These are phyloP conservation scores for Cervus canadensis DNA, from an alignment of 2,113 vertebrate genomes.

Conservation along the genomic window DNA sequence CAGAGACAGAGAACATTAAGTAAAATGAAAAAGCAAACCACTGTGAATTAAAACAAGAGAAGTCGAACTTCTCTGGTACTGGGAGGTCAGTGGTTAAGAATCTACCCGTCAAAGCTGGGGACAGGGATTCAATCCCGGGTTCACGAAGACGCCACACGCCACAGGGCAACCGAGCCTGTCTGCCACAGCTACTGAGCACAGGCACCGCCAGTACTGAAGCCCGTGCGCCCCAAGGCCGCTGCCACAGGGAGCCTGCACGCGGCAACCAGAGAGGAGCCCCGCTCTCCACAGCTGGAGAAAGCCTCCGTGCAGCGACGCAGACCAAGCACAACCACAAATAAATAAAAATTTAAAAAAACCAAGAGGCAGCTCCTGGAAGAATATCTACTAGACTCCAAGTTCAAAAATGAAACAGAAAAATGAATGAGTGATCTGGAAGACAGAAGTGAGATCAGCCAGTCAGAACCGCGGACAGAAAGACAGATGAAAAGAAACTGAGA, in stretches of 20 bases:
- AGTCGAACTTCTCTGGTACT: not conserved
- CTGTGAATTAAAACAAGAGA: not conserved
- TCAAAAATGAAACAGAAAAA: not conserved
- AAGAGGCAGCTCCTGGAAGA: not conserved
- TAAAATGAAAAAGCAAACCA: not conserved
- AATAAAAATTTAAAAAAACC: not conserved
- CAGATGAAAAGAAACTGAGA: not conserved
- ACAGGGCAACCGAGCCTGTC: not conserved
- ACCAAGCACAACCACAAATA: not conserved
- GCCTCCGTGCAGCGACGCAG: fast-evolving
- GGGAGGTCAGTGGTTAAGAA: not conserved
- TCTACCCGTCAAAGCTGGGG: not conserved
- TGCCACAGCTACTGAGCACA: not conserved
- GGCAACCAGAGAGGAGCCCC: not conserved
- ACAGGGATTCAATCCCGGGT: not conserved
- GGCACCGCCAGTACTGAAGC: fast-evolving
- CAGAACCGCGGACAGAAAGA: not conserved
- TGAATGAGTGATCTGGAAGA: not conserved
- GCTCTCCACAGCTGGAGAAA: not conserved
- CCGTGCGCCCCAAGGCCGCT: not conserved
- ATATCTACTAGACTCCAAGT: not conserved
- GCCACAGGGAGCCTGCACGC: fast-evolving
- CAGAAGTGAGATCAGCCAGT: not conserved
- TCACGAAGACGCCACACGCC: not conserved
- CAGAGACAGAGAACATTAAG: not conserved